Percentiles rank a stretch among this genome's conserved stretches.
These are phyloP conservation scores for Philotrypesis tridentata DNA, from an alignment of 1,140 invertebrate species.

Conservation along the genomic window DNA sequence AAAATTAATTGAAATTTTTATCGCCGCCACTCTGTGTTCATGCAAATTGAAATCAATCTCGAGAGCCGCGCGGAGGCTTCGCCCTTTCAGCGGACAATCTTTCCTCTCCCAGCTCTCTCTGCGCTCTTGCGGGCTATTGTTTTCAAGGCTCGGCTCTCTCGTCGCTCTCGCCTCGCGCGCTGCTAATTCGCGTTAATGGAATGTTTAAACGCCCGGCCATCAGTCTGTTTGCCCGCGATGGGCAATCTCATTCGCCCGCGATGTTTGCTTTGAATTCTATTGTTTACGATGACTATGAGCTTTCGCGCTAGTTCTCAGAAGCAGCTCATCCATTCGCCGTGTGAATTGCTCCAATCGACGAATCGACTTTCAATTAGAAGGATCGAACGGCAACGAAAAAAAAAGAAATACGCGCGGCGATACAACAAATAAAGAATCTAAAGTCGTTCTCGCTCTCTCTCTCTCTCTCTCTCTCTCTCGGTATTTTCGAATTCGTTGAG, in stretches of 20 bases:
- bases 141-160: not conserved
- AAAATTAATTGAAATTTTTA: slow-evolving; percentile 65
- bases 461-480: too few relatives aligned
- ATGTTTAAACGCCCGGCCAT: slow-evolving; percentile 13
- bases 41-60: slow-evolving; percentile 41
- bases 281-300: too few relatives aligned
- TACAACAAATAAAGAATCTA: too few relatives aligned
- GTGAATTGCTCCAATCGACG: not conserved
- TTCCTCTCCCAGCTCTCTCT: not conserved
- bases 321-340: too few relatives aligned
- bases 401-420: too few relatives aligned
- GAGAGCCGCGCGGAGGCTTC: not conserved
- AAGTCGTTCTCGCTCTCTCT: too few relatives aligned
- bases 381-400: not conserved
- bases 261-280: not conserved
- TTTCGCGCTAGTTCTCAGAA: not conserved
- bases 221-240: slow-evolving; percentile 9
- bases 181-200: slow-evolving; percentile 27
- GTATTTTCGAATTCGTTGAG: too few relatives aligned
- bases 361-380: not conserved
- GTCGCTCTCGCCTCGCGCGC: too few relatives aligned
- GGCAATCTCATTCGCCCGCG: not conserved
- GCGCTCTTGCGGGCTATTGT: not conserved
- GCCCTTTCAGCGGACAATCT: not conserved
- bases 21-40: slow-evolving; percentile 40